These are phyloP conservation scores for Catamblyrhynchus diadema DNA, from an alignment of 2,797 vertebrate species.

Conservation along the genomic window DNA sequence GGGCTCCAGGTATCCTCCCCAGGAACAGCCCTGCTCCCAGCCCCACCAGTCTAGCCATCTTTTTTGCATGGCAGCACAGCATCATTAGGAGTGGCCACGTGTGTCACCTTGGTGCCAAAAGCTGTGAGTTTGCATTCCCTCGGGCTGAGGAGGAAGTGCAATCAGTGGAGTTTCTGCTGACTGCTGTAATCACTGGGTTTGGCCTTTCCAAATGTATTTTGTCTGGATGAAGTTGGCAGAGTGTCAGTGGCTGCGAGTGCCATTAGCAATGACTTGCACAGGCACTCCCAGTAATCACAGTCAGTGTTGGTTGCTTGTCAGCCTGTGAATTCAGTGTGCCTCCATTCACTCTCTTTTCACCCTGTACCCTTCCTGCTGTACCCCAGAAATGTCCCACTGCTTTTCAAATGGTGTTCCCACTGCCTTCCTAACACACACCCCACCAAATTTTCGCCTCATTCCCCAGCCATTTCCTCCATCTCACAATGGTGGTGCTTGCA, in stretches of 20 bases:
- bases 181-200: not conserved
- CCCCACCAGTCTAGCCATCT: slow-evolving; percentile 7
- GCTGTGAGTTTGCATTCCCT: slow-evolving; percentile 14
- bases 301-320: not conserved
- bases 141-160: not conserved
- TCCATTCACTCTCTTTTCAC: not conserved
- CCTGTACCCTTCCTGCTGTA: not conserved
- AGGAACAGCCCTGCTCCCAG: not conserved
- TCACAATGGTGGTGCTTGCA: rapidly evolving
- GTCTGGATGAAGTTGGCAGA: slow-evolving; percentile 9
- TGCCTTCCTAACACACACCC: not conserved
- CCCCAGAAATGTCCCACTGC: not conserved
- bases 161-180: slow-evolving; percentile 26
- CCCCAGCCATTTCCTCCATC: not conserved
- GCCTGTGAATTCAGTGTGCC: not conserved
- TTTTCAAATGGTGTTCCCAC: not conserved
- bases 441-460: not conserved
- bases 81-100: not conserved
- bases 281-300: not conserved
- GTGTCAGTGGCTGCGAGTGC: not conserved
- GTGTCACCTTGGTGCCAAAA: not conserved
- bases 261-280: not conserved
- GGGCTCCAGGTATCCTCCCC: not conserved
- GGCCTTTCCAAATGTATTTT: not conserved
- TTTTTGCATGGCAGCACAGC: not conserved